Base-by-base conservation (phyloP, 2,888 invertebrate genomes). In the Himalopsyche japonica region DNA sequence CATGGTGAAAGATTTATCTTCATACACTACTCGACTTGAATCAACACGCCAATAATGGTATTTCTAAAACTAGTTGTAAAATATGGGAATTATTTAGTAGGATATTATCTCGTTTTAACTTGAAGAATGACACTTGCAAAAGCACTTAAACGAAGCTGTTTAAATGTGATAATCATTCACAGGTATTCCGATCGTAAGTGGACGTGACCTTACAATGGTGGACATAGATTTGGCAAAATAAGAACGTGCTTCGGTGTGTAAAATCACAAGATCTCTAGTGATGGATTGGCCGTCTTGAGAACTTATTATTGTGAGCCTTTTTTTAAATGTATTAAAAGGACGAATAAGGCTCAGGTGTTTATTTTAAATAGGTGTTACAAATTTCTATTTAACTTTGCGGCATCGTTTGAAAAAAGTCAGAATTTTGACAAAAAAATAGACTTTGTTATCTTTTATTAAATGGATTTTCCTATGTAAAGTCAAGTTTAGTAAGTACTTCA, bases 171-270 rank as follows among this genome's bases (percentile, higher is more conserved):
- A 18, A 37, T 20, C 20, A 20, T 57, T 37, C 77, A 77, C 77
- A 82, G 77, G 78, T 78, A 77, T 78, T 77, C 49, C 27, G 77
- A 32, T 78, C 27, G 48, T 77, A 78, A 78, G 49, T 34, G 49
- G 79, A 84, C 86, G 86, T 86, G 86, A 43, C 48, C 70, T 32
- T 15, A 86, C 86, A 86, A 86, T 82, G 78, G 82, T 6, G 15
- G 10, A 8, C 3, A 24, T 30, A 57, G 86, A 86, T 86, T 78
- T 86, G 27, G 30, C 76, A 20, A 27, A 32, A 32, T 20, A 20
- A 70, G 76, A 84, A 84, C 86, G 82, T 86, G 86, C 82, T 81
- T 48, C 64, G 27, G 43, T 30, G 76, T 79, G 79, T 27, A 47
- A 82, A 27, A 70, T 82, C 64, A 79, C 82, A 43, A 82, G 79